These are phyloP conservation scores for Cephalopterus ornatus DNA, from an alignment of 2,113 vertebrate species.

Conservation along the genomic window DNA sequence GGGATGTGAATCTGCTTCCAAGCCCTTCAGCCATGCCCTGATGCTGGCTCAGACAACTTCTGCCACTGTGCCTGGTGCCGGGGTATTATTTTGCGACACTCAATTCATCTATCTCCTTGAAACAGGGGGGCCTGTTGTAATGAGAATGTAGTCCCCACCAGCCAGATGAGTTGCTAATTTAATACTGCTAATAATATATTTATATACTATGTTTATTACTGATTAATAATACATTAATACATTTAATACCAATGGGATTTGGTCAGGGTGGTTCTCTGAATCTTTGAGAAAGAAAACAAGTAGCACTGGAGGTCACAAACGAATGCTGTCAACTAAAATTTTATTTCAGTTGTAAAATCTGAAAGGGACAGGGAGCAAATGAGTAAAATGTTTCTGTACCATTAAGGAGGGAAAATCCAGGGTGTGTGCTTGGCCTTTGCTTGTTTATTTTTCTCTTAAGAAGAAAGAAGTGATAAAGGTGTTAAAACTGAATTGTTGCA, in stretches of 20 bases:
- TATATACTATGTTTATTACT: neutral
- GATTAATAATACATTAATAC: neutral
- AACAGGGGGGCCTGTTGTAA: neutral
- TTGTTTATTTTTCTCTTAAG: neutral
- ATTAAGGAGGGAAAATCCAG: neutral
- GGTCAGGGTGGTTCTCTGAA: neutral
- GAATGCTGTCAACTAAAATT: neutral
- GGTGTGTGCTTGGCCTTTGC: neutral
- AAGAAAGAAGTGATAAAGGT: neutral
- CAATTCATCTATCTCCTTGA: neutral
- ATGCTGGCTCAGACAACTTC: neutral
- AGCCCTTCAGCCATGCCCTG: neutral
- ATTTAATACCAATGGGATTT: neutral
- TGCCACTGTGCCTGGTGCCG: accelerated
- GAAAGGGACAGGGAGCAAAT: neutral
- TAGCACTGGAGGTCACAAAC: neutral
- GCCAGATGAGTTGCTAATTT: neutral
- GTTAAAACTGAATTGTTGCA: neutral
- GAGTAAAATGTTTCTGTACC: neutral
- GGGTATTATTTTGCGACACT: neutral
- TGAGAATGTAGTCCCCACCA: neutral
- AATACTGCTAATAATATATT: neutral
- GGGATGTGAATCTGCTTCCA: neutral
- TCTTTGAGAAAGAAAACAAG: neutral
- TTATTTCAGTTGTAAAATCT: neutral